Evolutionary conservation across 92 coral and sea anemone species (phyloP), one percentile per base, ranked within the genome.

Genomic region (Porites divaricata): DNA sequence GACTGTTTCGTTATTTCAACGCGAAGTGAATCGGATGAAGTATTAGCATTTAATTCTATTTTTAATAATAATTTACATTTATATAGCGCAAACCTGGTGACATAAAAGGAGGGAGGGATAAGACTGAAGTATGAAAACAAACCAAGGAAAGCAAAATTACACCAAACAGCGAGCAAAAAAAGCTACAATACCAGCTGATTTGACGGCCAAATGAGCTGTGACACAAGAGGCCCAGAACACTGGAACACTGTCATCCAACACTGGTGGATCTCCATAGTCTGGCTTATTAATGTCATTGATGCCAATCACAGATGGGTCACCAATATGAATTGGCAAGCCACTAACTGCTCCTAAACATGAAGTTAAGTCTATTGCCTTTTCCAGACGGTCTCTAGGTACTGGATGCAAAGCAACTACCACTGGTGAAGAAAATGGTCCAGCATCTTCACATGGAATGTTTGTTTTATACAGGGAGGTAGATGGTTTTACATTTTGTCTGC

Each of bases 311-410:
- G 82, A 67, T 26, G 99, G 99, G 69, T 94, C 91, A 11, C 99
- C 99, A n/a, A 96, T 96, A 63, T 96, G 99, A 69, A 96, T 83
- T 8, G 95, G 96, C 45, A 91, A 87, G 15, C 93, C 99, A 89
- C 84, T 92, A 25, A 88, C 88, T 16, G 79, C 83, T 48, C 91
- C 93, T 17, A 83, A 88, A 23, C 70, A 52, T 24, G 92, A 88
- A 11, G 99, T 92, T 15, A 87, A 87, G 49, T 77, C 92, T 9
- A 96, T 91, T 6, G 93, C 87, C 74, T 74, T 83, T 57, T 96
- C 94, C n/a, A 96, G 64, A 1, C 79, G 79, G 12, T 87, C 62
- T 67, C 19, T 78, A 35, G 92, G 88, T 20, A 96, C 80, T 12
- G 91, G 88, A 69, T 94, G 77, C 99, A 96, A 92, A n/a, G 94